phyloP scores from a whole-genome alignment of 2,797 vertebrate species.

The Poecilia picta region DNA sequence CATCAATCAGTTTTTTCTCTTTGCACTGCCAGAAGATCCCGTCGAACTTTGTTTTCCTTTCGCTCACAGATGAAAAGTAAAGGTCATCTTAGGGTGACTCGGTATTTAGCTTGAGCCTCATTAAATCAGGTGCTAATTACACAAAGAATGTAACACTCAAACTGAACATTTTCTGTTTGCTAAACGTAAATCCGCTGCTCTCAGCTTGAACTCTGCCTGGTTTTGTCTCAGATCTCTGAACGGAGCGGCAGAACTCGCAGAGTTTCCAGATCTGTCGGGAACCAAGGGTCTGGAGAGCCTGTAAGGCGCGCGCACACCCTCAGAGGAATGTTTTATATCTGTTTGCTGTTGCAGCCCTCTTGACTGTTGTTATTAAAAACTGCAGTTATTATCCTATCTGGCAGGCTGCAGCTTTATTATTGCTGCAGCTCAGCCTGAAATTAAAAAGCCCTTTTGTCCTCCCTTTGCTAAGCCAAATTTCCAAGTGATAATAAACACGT shows the following conservation, averaged over 20 bases:
- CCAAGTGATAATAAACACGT: slow-evolving; percentile 59
- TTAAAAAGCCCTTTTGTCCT: slow-evolving; percentile 19
- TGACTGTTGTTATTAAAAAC: slow-evolving; percentile 33
- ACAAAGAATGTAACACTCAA: slow-evolving; percentile 1
- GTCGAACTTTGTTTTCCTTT: neutral
- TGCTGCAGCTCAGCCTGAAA: slow-evolving; percentile 34
- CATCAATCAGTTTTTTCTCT: neutral
- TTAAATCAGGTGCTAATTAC: slow-evolving; percentile 18
- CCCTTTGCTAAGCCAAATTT: slow-evolving; percentile 45
- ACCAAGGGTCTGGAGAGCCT: slow-evolving; percentile 90
- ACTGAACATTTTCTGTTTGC: neutral
- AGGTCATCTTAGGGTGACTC: slow-evolving; percentile 4
- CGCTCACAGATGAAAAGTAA: neutral
- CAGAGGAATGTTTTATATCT: slow-evolving; percentile 31
- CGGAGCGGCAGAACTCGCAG: slow-evolving; percentile 89
- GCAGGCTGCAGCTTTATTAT: slow-evolving; percentile 43
- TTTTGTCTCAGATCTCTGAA: slow-evolving; percentile 87
- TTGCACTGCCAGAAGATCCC: neutral
- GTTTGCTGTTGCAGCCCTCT: slow-evolving; percentile 49
- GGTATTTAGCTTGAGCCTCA: neutral
- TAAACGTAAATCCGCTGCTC: neutral
- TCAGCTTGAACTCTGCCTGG: neutral
- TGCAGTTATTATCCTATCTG: slow-evolving; percentile 45
- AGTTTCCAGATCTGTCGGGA: slow-evolving; percentile 92
- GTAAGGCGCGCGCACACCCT: slow-evolving; percentile 79